Percentiles rank a stretch among this genome's conserved stretches.
phyloP scores from a whole-genome alignment of 2,113 vertebrate species.

The Illadopsis cleaveri region DNA sequence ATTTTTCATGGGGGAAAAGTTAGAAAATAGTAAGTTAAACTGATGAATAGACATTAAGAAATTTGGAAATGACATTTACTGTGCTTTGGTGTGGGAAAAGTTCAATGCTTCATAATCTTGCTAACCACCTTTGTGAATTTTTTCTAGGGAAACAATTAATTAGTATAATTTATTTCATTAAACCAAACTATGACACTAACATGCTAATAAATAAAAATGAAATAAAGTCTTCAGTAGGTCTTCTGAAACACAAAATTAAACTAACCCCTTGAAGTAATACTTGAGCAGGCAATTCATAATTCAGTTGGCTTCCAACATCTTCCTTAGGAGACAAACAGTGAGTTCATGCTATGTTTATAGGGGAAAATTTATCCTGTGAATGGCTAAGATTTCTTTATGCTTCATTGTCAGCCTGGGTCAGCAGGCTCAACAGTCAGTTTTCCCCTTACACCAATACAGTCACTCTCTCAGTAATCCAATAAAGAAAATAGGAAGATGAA shows the following conservation, averaged over 20 bases:
- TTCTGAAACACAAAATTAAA: not conserved
- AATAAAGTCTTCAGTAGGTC: not conserved
- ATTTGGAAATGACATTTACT: not conserved
- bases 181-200: not conserved
- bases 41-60: not conserved
- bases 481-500: not conserved
- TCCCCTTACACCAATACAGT: fast-evolving
- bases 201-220: not conserved
- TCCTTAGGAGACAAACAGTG: not conserved
- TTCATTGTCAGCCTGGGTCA: not conserved
- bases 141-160: not conserved
- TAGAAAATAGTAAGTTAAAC: not conserved
- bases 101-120: not conserved
- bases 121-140: not conserved
- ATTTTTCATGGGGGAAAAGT: not conserved
- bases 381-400: not conserved
- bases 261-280: not conserved
- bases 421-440: not conserved
- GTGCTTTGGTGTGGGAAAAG: not conserved
- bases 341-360: not conserved
- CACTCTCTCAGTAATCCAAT: not conserved
- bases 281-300: not conserved
- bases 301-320: not conserved
- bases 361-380: not conserved
- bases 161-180: not conserved